A percentile compares a stretch with the other conserved stretches of the same genome.
These are phyloP conservation scores for Dicrostonyx torquatus DNA, from an alignment of 2,797 vertebrate genomes.

Conservation along the genomic window DNA sequence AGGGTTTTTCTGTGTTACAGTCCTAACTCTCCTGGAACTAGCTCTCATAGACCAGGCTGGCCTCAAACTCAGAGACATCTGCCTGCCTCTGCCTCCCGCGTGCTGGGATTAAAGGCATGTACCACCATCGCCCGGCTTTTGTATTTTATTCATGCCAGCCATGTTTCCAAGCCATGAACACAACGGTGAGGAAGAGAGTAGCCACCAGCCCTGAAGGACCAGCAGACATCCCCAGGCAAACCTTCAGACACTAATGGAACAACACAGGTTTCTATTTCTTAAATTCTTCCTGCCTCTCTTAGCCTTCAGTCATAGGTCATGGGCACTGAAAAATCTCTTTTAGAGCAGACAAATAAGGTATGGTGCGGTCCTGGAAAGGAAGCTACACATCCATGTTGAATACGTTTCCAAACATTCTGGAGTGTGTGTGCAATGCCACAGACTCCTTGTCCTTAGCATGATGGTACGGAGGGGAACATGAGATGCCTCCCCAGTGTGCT, in stretches of 20 bases:
- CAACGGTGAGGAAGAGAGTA: no score
- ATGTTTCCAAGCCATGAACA: neutral
- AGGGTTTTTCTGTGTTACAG: no score
- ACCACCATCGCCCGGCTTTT: neutral
- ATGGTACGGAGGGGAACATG: neutral
- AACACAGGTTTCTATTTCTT: neutral
- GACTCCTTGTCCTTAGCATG: neutral
- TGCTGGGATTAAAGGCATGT: no score
- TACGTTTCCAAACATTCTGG: neutral
- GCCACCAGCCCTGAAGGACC: neutral
- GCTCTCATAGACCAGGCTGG: no score
- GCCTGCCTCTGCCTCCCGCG: no score
- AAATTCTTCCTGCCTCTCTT: conserved; percentile 21
- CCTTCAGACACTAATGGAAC: neutral
- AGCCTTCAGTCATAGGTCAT: conserved; percentile 1
- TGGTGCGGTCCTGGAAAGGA: neutral
- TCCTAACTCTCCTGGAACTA: no score
- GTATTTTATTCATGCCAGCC: neutral
- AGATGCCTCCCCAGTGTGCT: no score
- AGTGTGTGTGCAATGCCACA: neutral
- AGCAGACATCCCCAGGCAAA: no score
- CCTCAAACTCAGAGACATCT: no score
- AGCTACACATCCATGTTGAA: neutral
- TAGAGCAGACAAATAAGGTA: neutral
- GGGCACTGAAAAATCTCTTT: neutral